A percentile compares a stretch with the other conserved stretches of the same genome.
phyloP scores from a whole-genome alignment of 2,797 vertebrate species.

The Manis pentadactyla region DNA sequence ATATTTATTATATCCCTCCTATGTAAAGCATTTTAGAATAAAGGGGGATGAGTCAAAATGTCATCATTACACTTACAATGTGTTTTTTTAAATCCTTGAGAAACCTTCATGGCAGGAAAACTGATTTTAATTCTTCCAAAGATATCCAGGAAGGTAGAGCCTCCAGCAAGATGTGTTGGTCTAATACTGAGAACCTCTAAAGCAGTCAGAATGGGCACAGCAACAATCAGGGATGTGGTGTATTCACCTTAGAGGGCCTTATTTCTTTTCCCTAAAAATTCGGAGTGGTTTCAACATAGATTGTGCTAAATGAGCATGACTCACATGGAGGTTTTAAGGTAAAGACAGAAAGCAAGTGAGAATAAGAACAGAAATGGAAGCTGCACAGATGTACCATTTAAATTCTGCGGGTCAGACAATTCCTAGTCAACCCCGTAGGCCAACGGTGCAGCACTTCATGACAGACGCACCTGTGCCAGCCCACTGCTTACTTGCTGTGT shows the following conservation, averaged over 20 bases:
- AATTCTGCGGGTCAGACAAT: not conserved
- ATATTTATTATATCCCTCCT: too few relatives aligned
- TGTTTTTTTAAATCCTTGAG: not conserved
- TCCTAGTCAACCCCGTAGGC: not conserved
- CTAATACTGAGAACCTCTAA: not conserved
- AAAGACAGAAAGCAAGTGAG: not conserved
- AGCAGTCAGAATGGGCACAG: not conserved
- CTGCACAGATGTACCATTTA: not conserved
- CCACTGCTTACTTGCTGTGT: accelerated
- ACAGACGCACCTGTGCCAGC: not conserved
- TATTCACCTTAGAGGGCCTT: not conserved
- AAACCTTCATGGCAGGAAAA: not conserved
- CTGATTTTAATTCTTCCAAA: not conserved
- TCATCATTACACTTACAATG: not conserved
- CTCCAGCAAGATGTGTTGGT: not conserved
- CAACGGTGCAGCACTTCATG: not conserved
- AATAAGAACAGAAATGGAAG: not conserved
- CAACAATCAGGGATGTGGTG: not conserved
- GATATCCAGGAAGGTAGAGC: not conserved
- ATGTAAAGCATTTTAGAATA: not conserved
- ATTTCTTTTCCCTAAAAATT: not conserved
- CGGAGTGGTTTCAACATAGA: not conserved
- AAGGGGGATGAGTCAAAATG: not conserved
- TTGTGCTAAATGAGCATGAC: not conserved
- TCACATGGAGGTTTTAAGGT: not conserved